Conservation (phyloP, 2,113 vertebrate genomes). For the Oryzias melastigma region DNA sequence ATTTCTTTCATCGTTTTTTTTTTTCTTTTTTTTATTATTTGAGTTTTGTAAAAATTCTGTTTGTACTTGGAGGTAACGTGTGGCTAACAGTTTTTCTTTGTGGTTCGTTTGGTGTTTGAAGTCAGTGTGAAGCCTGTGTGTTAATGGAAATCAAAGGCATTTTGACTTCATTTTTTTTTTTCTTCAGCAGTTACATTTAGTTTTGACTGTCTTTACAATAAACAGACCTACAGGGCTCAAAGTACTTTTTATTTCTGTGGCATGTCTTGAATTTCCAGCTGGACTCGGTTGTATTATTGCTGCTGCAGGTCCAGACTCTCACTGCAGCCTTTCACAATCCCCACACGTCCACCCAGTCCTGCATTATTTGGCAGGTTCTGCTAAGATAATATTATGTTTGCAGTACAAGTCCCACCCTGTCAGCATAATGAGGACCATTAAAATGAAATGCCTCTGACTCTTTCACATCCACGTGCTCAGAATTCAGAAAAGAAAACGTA, state of each 20-base stretch:
- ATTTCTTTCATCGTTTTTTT: too few relatives aligned
- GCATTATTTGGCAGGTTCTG: conserved; percentile 6
- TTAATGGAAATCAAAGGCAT: too few relatives aligned
- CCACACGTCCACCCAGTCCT: conserved; percentile 41
- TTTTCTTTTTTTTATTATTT: too few relatives aligned
- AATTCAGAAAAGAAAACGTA: conserved; percentile 15
- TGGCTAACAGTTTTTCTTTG: too few relatives aligned
- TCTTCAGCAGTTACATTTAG: too few relatives aligned
- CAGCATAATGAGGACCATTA: conserved; percentile 54
- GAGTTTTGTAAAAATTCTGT: too few relatives aligned
- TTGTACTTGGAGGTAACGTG: too few relatives aligned
- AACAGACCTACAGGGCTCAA: too few relatives aligned
- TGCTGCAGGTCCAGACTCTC: background rate
- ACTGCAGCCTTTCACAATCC: conserved; percentile 5
- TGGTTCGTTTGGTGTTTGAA: too few relatives aligned
- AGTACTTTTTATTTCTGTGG: conserved; percentile 1
- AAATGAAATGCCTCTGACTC: conserved; percentile 38
- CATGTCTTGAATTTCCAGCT: conserved; percentile 1
- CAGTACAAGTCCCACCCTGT: conserved; percentile 44
- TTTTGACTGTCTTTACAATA: too few relatives aligned
- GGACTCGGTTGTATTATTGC: background rate
- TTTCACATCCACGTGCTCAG: conserved; percentile 27
- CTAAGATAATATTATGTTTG: conserved; percentile 54
- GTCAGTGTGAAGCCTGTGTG: too few relatives aligned
- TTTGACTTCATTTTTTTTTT: too few relatives aligned